A percentile compares a stretch with the other conserved stretches of the same genome.
phyloP scores from a whole-genome alignment of 1,140 invertebrate genomes.

The Macrocentrus cingulum region DNA sequence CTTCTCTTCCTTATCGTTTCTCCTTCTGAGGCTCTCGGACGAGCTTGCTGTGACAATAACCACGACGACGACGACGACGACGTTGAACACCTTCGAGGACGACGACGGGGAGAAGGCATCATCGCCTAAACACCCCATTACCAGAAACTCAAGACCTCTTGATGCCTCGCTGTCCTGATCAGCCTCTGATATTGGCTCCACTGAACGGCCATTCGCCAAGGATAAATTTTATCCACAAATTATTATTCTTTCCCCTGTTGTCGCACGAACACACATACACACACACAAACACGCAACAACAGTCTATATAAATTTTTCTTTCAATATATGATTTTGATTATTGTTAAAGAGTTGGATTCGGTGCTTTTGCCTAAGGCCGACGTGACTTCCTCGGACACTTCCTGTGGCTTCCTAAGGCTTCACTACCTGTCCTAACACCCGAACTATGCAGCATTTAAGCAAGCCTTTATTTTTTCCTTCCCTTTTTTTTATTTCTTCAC shows the following conservation, averaged over 20 bases:
- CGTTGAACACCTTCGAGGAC: conserved; percentile 42
- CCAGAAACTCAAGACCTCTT: conserved; percentile 41
- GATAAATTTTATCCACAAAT: conserved; percentile 5
- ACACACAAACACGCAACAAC: no score
- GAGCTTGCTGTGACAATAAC: conserved; percentile 24
- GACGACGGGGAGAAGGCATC: conserved; percentile 56
- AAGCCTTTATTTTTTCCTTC: conserved; percentile 10
- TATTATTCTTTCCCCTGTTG: neutral
- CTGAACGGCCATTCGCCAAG: conserved; percentile 40
- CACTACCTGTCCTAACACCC: conserved; percentile 47
- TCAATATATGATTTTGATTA: no score
- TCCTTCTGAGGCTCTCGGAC: conserved; percentile 15
- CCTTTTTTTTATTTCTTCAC: neutral
- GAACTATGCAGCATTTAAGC: conserved; percentile 54
- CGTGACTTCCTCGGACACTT: conserved; percentile 54
- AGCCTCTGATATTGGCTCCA: conserved; percentile 17
- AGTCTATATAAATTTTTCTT: no score
- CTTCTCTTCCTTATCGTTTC: conserved; percentile 22
- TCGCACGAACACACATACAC: no score
- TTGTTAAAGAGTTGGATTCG: no score
- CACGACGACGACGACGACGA: conserved; percentile 37
- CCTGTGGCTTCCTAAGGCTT: conserved; percentile 49
- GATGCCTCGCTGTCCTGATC: conserved; percentile 39
- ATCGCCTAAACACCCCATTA: conserved; percentile 58
- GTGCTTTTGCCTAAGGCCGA: conserved; percentile 48